These are phyloP conservation scores for Dendropsophus ebraccatus DNA, from an alignment of 2,113 vertebrate species.

Conservation along the genomic window DNA sequence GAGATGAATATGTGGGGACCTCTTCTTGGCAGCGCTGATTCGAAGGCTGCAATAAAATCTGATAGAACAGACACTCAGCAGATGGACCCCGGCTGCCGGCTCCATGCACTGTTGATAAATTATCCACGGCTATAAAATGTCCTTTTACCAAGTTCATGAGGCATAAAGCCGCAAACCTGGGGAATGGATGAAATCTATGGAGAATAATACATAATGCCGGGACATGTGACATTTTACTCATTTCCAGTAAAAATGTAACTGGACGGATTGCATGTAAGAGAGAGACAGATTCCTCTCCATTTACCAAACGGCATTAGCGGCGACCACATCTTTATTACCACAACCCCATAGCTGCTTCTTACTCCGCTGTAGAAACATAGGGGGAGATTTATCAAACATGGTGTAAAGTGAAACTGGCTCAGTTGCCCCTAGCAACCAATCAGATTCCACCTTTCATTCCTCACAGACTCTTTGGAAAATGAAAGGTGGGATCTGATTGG, in stretches of 20 bases:
- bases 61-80: slow-evolving; percentile 40
- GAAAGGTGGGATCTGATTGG: too few species aligned
- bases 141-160: slow-evolving; percentile 46
- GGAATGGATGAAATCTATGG: not conserved
- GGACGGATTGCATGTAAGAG: not conserved
- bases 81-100: slow-evolving; percentile 36
- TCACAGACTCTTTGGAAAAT: too few species aligned
- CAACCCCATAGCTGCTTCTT: not conserved
- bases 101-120: slow-evolving; percentile 19
- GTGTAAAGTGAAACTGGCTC: too few species aligned
- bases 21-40: not conserved
- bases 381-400: too few species aligned
- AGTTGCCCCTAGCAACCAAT: too few species aligned
- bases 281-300: slow-evolving; percentile 5
- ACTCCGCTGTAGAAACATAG: too few species aligned
- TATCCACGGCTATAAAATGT: slow-evolving; percentile 38
- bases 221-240: slow-evolving; percentile 34
- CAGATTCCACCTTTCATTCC: too few species aligned
- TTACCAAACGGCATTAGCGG: not conserved
- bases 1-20: slow-evolving; percentile 24
- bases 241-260: slow-evolving; percentile 18
- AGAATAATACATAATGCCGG: slow-evolving; percentile 31
- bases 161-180: slow-evolving; percentile 27
- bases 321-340: not conserved
- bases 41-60: slow-evolving; percentile 32